Evolutionary conservation across 64 coral and sea anemone species (phyloP), one percentile per base, ranked within the genome.

Genomic region (Montipora capricornis): DNA sequence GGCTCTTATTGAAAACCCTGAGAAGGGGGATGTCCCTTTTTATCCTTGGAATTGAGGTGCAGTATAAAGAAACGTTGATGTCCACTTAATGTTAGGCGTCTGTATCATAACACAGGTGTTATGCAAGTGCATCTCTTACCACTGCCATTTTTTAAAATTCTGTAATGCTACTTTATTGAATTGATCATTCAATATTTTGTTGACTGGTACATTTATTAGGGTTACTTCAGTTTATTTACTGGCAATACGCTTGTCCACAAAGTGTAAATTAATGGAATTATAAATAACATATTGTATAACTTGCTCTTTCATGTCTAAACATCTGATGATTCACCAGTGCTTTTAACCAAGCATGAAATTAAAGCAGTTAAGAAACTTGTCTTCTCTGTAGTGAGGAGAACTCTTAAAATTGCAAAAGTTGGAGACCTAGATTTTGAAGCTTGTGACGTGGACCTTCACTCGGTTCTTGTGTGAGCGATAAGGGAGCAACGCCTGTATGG

Each of bases 281-380:
- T 29, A 55, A 55, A 9, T 55, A 0, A 55, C 50, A 13, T 47
- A 29, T 29, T 29, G 45, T 80, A 2, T 47, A 19, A 14, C 6
- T 77, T 90, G 15, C 61, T 20, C 14, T 4, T 22, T 90, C 24
- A 44, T 91, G 17, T 80, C 47, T 64, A 69, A 66, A 49, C 22
- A 50, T 83, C 90, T 73, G 26, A 50, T 73, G 79, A 83, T 59
- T 49, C 81, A 78, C 26, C 70, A 12, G 48, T 92, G 19, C 13
- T 92, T 3, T 61, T 92, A 12, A 86, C 91, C 19, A 92, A 92
- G 47, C 73, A 91, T 58, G 87, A 92, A 44, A 92, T 87, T 13
- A 93, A 70, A 49, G 91, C 91, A 47, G 81, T 93, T 12, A 93
- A 83, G 57, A 93, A 83, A 48, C 46, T 80, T 6, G 84, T 81